These are phyloP conservation scores for Lagopus leucura DNA, from an alignment of 2,113 vertebrate species.

Conservation along the genomic window DNA sequence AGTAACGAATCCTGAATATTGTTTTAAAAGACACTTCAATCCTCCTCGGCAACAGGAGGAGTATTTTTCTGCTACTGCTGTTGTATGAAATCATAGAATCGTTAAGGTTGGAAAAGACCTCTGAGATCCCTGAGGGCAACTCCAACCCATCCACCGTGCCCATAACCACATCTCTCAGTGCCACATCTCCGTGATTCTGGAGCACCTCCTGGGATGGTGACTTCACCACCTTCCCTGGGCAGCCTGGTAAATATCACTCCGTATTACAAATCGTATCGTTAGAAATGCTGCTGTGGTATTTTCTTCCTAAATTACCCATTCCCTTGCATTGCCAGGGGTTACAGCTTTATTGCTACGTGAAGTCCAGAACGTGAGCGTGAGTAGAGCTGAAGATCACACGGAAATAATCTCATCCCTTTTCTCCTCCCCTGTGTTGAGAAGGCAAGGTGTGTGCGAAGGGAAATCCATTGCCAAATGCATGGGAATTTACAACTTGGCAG, in stretches of 20 bases:
- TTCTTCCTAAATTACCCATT: not conserved
- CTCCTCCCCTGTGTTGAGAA: not conserved
- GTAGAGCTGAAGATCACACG: not conserved
- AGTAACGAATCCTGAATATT: not conserved
- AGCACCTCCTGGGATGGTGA: no score
- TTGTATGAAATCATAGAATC: not conserved
- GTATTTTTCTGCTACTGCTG: not conserved
- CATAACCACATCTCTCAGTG: no score
- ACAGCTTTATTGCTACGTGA: not conserved
- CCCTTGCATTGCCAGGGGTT: not conserved
- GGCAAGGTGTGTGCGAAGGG: not conserved
- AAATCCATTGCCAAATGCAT: not conserved
- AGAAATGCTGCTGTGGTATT: not conserved
- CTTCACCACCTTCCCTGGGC: no score
- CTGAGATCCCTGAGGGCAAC: no score
- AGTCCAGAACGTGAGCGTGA: not conserved
- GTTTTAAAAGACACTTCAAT: not conserved
- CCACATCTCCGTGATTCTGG: no score
- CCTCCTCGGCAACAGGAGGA: not conserved
- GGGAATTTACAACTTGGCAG: not conserved
- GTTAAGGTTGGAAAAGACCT: no score
- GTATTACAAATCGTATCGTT: not conserved
- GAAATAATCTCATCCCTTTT: not conserved
- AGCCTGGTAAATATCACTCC: not conserved
- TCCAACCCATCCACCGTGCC: no score